Percentiles rank a stretch among this genome's conserved stretches.
These are phyloP conservation scores for Coturnix japonica DNA, from an alignment of 2,113 vertebrate species.

Conservation along the genomic window DNA sequence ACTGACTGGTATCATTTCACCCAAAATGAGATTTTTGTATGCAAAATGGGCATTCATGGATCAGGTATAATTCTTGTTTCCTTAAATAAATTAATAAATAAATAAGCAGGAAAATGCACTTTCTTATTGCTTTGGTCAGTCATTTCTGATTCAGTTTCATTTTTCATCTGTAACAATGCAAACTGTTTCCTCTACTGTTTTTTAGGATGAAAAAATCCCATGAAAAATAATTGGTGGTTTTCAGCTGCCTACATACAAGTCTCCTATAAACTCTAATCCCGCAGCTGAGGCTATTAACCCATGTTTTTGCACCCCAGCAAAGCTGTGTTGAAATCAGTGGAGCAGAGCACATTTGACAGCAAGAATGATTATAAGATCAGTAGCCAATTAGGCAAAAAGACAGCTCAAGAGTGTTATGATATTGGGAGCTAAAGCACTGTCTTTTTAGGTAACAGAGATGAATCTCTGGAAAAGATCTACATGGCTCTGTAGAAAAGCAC, in stretches of 20 bases:
- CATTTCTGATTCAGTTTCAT: not conserved
- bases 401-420: conserved; percentile 27
- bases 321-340: conserved; percentile 24
- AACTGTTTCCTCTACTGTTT: not conserved
- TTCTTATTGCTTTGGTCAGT: conserved; percentile 1
- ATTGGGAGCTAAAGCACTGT: not conserved
- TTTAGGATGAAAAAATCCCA: not conserved
- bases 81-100: too few species aligned
- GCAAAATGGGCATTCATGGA: not conserved
- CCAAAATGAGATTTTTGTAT: not conserved
- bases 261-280: conserved; percentile 17
- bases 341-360: not conserved
- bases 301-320: conserved; percentile 8
- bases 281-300: conserved; percentile 31
- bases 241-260: not conserved
- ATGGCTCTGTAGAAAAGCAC: not conserved
- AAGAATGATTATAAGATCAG: conserved; percentile 47
- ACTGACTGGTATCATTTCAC: not conserved
- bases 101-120: not conserved
- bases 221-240: conserved; percentile 52
- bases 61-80: not conserved
- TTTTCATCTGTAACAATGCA: not conserved
- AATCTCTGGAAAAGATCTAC: not conserved
- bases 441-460: conserved; percentile 5
- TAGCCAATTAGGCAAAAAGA: conserved; percentile 55